Evolutionary conservation across 1,140 invertebrate genomes (phyloP).

Genomic region (Tigriopus japonicus): DNA sequence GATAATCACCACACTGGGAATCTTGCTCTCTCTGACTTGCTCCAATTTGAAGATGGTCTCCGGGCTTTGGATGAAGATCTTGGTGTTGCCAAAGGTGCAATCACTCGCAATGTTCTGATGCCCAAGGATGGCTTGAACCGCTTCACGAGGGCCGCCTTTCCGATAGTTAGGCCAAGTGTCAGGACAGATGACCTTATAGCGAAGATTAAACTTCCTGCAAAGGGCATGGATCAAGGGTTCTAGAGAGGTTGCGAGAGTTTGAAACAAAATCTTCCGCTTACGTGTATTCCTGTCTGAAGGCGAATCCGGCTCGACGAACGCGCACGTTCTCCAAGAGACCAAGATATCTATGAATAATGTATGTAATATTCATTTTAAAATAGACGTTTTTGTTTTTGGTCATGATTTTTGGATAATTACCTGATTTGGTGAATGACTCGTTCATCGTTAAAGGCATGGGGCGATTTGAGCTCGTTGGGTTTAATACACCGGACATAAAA

Average conservation of each 20-base stretch:
- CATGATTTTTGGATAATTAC: background rate
- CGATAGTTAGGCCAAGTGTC: background rate
- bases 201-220: background rate
- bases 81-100: constrained; percentile 81
- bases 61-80: constrained; percentile 80
- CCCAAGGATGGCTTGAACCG: constrained; percentile 47
- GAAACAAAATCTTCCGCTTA: background rate
- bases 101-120: constrained; percentile 57
- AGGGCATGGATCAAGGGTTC: background rate
- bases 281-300: constrained; percentile 70
- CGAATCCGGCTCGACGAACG: constrained; percentile 81
- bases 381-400: no score
- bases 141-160: background rate
- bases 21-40: constrained; percentile 49
- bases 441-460: constrained; percentile 47
- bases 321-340: constrained; percentile 81
- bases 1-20: constrained; percentile 72
- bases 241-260: background rate
- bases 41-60: constrained; percentile 73
- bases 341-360: constrained; percentile 36
- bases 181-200: background rate
- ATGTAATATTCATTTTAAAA: background rate
- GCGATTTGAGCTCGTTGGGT: constrained; percentile 78
- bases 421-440: constrained; percentile 69
- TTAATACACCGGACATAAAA: constrained; percentile 92